Percentiles rank a stretch among this genome's conserved stretches.
Conservation (phyloP, 2,797 vertebrate species). For the Clarias laeviceps region DNA sequence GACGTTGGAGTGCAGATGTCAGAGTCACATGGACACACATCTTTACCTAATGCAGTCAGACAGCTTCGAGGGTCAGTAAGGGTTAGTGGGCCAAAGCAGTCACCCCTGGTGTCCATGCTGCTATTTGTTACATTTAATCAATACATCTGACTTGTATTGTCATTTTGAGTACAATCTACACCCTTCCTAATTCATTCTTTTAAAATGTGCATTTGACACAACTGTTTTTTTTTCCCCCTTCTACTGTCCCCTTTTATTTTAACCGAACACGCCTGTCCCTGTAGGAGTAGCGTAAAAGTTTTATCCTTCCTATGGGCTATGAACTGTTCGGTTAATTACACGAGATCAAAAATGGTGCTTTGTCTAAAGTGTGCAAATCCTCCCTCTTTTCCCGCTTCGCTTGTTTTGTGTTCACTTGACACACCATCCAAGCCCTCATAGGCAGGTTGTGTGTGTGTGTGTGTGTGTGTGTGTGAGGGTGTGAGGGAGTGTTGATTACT, state of each 20-base stretch:
- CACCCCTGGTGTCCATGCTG: conserved; percentile 67
- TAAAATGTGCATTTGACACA: conserved; percentile 73
- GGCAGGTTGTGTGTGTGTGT: conserved; percentile 11
- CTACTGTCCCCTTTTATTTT: conserved; percentile 37
- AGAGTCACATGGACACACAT: conserved; percentile 35
- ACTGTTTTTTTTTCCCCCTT: background rate
- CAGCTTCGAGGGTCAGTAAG: conserved; percentile 73
- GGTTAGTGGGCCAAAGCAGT: conserved; percentile 69
- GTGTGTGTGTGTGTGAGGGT: conserved; percentile 34
- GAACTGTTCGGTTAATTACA: conserved; percentile 26
- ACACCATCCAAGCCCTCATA: conserved; percentile 24
- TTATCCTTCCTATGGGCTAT: conserved; percentile 33
- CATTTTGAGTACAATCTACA: conserved; percentile 58
- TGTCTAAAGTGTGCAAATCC: conserved; percentile 3
- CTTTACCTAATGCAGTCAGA: conserved; percentile 67
- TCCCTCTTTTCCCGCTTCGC: background rate
- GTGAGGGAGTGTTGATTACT: conserved; percentile 33
- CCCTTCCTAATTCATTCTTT: conserved; percentile 52
- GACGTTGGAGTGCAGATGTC: conserved; percentile 38
- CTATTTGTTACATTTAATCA: conserved; percentile 75
- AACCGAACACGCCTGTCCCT: conserved; percentile 49
- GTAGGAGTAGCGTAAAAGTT: conserved; percentile 41
- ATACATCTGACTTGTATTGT: conserved; percentile 62
- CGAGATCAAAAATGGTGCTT: conserved; percentile 17
- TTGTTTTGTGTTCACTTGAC: conserved; percentile 1